Evolutionary conservation across 2,888 invertebrate species (phyloP).

Genomic region (Scaptomyza flava): DNA sequence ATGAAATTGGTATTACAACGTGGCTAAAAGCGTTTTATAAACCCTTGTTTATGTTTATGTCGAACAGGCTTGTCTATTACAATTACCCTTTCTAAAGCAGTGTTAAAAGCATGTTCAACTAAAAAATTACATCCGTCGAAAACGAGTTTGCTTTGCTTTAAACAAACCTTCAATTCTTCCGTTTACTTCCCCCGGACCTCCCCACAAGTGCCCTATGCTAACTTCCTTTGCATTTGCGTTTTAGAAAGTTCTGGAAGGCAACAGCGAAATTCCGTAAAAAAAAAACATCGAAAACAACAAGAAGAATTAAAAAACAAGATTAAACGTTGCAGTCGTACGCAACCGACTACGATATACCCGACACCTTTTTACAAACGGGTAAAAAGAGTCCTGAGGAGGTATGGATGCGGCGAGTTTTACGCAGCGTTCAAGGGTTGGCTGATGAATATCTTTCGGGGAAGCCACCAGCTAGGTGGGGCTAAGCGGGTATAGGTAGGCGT

Average conservation of each 20-base stretch:
- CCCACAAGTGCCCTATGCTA: not conserved
- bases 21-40: not conserved
- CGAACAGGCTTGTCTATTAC: not conserved
- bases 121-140: not conserved
- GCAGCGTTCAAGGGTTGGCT: no score
- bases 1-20: not conserved
- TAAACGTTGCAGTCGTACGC: no score
- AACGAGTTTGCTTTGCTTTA: not conserved
- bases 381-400: no score
- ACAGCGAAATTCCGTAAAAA: not conserved
- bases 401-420: no score
- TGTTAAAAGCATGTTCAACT: not conserved
- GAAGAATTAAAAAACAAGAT: not conserved
- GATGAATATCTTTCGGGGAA: no score
- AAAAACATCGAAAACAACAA: not conserved
- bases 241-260: not conserved
- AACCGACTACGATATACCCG: no score
- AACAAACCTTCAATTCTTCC: no score
- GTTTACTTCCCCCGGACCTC: not conserved
- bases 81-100: not conserved
- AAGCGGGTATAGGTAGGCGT: no score
- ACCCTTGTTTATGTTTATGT: no score
- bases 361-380: no score
- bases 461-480: no score
- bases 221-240: not conserved